Evolutionary conservation across 1,140 invertebrate genomes (phyloP), one percentile per base, ranked within the genome.

Genomic region (Nymphalis io): DNA sequence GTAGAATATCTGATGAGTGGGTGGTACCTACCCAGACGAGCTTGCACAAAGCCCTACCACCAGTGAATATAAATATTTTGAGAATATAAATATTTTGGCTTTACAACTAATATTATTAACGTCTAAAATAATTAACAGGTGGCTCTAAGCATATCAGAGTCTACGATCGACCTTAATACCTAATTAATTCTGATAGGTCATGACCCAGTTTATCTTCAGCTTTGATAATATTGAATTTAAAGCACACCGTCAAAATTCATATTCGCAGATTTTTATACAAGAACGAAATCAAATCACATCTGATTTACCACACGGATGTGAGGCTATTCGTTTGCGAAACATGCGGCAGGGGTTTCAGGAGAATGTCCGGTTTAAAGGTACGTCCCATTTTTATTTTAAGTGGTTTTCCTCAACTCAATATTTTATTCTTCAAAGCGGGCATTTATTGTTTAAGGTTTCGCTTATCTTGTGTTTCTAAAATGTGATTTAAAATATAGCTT

Each of bases 311-410:
- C 46, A 60, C 70, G 5, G 66, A 78, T 27, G 46, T 75, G 8
- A 77, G 70, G n/a, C 72, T 68, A 15, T 79, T 61, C 46, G 75
- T 87, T 46, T 87, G 85, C 23, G 81, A 89, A 57, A 74, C 73
- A 11, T 87, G 87, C 55, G 85, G 87, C 1, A 83, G 79, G n/a
- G 67, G 60, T 5, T 87, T 87, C 57, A 80, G 74, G 51, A 76
- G 81, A 53, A 63, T 70, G 60, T 72, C 51, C 38, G 60, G 60
- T 39, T 77, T 87, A 42, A 76, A 72, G 74, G 83, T 85, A 68
- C 69, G 72, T 68, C 21, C 18, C 27, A 55, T 64, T 18, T 42
- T 42, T 53, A 11, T 33, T 20, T 13, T 46, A 46, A 51, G 55
- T 20, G 51, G 20, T n/a, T 27, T 38, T 27, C 23, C 23, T 55